Evolutionary conservation across 2,113 vertebrate species (phyloP).

Genomic region (Plecotus auritus): DNA sequence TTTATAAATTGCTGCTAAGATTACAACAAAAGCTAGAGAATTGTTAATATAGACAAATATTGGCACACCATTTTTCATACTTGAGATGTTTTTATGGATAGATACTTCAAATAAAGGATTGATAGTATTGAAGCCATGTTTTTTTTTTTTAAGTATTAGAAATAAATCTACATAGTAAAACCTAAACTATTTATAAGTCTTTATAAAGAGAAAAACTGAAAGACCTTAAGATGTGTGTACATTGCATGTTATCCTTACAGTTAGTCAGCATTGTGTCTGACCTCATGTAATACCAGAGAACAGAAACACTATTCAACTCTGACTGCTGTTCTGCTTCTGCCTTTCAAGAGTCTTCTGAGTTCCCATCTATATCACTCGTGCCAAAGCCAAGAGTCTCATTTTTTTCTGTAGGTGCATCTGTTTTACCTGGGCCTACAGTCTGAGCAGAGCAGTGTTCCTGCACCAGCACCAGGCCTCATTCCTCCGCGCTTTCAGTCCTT

Average conservation of each 20-base stretch:
- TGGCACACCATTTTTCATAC: not conserved
- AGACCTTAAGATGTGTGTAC: not conserved
- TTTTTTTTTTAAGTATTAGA: constrained; percentile 22
- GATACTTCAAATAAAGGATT: not conserved
- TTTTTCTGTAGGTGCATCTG: not conserved
- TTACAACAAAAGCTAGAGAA: constrained; percentile 13
- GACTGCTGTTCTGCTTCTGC: not conserved
- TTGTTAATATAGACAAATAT: not conserved
- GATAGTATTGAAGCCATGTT: not conserved
- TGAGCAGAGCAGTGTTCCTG: not conserved
- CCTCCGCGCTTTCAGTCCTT: not conserved
- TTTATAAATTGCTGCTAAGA: not conserved
- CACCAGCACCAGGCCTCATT: not conserved
- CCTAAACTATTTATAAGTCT: not conserved
- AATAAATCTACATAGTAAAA: not conserved
- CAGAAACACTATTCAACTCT: not conserved
- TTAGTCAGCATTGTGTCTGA: not conserved
- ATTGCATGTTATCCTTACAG: not conserved
- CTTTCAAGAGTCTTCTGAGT: not conserved
- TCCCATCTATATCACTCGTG: not conserved
- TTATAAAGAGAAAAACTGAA: not conserved
- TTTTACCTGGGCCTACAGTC: not conserved
- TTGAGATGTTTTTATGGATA: constrained; percentile 25
- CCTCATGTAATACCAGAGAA: not conserved
- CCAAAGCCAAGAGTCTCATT: not conserved